Conservation (phyloP, 1,140 invertebrate species). For the Nasonia vitripennis region DNA sequence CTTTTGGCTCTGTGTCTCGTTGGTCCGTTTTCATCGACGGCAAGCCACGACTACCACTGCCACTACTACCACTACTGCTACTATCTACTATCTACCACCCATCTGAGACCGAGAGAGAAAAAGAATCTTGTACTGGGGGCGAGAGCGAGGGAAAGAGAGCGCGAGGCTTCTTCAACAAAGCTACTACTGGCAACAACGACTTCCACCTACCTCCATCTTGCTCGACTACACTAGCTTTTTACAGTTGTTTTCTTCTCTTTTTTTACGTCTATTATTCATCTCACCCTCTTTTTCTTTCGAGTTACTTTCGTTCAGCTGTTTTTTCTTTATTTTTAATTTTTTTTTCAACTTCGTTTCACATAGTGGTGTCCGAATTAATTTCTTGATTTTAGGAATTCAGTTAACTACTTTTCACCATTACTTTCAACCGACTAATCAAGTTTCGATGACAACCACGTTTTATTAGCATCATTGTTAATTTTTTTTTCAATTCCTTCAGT, state of each 20-base stretch:
- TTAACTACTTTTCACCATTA: background rate
- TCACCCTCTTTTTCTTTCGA: constrained; percentile 13
- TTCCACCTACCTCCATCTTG: constrained; percentile 14
- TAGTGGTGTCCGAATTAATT: background rate
- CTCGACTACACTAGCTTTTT: constrained; percentile 45
- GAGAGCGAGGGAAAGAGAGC: constrained; percentile 17
- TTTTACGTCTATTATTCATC: constrained; percentile 14
- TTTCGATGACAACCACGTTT: background rate
- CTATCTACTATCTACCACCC: background rate
- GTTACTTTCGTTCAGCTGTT: background rate
- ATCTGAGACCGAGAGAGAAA: constrained; percentile 39
- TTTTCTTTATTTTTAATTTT: constrained; percentile 12
- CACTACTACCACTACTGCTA: background rate
- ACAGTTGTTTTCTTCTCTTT: constrained; percentile 5
- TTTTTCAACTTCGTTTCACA: background rate
- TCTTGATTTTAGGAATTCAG: background rate
- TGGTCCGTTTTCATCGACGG: constrained; percentile 19
- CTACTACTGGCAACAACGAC: constrained; percentile 45
- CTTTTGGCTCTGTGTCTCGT: background rate
- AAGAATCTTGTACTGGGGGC: constrained; percentile 5
- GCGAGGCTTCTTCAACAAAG: constrained; percentile 40
- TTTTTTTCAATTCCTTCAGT: background rate
- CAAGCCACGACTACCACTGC: constrained; percentile 31
- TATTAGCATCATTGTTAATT: background rate
- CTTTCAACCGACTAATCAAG: background rate